Base-by-base conservation (phyloP, 2,113 vertebrate species). In the Podarcis muralis region DNA sequence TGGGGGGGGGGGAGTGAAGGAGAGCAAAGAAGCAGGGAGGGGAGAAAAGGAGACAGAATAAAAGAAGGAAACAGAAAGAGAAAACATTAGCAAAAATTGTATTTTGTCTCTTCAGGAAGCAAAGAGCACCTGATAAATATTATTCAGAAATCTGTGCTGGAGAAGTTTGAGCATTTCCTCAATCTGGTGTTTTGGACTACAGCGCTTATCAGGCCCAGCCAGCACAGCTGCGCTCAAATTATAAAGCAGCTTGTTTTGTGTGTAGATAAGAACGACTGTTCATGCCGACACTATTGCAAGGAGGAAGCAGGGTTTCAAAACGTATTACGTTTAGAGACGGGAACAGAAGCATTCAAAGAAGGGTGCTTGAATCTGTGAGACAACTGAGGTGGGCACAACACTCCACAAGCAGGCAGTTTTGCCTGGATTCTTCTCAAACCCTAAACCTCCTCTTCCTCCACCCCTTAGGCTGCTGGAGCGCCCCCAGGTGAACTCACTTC, bases 11-110 rank as follows among this genome's bases (percentile, higher is more conserved):
- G n/a, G n/a, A 90, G 23, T 23, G 88, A 89, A 92, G 89, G 87
- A 48, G 48, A 53, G 48, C 48, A 11, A 53, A 43, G 90, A 88
- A 94, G 94, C 91, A 89, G 91, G 22, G 91, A 91, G 82, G 93
- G 9, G 81, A 62, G 92, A 76, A 92, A 84, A 84, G 20, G 5
- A 69, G 68, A 20, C 0, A 83, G 22, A 65, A 30, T 35, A 30
- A 37, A 66, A 78, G 16, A 32, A 74, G 2, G 9, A 32, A 20
- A 20, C 5, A 35, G 0, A 22, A 40, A 90, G 62, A 86, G 88
- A 94, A 92, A 68, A 92, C 68, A 91, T 96, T 90, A 92, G 80
- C 25, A 84, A 82, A 68, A 35, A 43, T 48, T 16, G 25, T 32
- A 27, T 76, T 71, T 74, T 72, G 20, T 59, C 35, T 27, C 35